Evolutionary conservation across 2,888 invertebrate species (phyloP).

Genomic region (Steinernema scapterisci): DNA sequence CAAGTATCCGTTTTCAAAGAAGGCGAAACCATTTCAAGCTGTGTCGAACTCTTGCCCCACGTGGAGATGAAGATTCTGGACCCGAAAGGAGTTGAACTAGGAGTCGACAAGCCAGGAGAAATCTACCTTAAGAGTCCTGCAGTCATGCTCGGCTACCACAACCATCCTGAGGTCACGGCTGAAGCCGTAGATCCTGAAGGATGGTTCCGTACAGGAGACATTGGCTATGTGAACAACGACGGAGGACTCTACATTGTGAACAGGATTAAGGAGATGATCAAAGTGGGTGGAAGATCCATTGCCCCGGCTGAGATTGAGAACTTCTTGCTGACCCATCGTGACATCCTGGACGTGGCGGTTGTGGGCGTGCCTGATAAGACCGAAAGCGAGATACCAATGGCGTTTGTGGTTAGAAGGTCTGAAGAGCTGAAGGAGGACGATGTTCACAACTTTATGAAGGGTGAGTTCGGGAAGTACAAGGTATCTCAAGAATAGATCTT

Average conservation of each 20-base stretch:
- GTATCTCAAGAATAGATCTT: too few relatives aligned
- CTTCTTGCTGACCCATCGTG: conserved; percentile 76
- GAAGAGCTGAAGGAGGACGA: not conserved
- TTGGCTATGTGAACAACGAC: conserved; percentile 47
- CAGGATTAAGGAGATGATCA: conserved; percentile 57
- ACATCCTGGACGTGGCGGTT: conserved; percentile 80
- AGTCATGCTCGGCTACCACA: conserved; percentile 79
- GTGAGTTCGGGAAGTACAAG: not conserved
- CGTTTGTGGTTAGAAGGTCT: conserved; percentile 48
- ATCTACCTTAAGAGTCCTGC: conserved; percentile 81
- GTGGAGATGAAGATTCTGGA: too few relatives aligned
- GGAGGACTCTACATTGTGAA: conserved; percentile 55
- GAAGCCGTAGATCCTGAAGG: conserved; percentile 59
- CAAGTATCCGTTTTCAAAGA: not conserved
- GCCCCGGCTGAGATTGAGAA: conserved; percentile 86
- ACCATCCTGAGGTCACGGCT: conserved; percentile 76
- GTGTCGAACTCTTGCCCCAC: too few relatives aligned
- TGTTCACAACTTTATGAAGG: conserved; percentile 26
- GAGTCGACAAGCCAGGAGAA: conserved; percentile 78
- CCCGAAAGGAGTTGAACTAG: conserved; percentile 71
- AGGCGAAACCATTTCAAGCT: too few relatives aligned
- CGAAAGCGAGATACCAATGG: conserved; percentile 67
- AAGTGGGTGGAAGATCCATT: conserved; percentile 70
- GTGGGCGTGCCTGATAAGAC: conserved; percentile 76
- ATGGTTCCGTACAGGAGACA: conserved; percentile 35